These are phyloP conservation scores for Copidosoma floridanum DNA, from an alignment of 1,140 invertebrate species.

Conservation along the genomic window DNA sequence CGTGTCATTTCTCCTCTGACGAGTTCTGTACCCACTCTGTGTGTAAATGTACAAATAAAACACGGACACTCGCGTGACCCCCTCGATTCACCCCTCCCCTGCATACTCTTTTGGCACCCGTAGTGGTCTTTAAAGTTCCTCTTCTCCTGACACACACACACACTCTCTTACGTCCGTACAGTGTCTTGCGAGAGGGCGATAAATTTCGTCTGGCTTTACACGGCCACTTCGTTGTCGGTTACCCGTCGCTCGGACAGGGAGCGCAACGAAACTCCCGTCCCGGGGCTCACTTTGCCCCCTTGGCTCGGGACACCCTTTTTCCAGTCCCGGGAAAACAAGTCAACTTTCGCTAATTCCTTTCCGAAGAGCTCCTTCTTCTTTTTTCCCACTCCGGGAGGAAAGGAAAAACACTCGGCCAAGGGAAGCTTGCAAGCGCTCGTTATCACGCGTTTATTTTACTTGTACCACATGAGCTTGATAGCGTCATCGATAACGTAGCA, in stretches of 20 bases:
- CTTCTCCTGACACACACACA: background rate
- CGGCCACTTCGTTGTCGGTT: background rate
- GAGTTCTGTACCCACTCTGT: background rate
- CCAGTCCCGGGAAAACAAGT: background rate
- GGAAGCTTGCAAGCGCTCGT: too few species aligned
- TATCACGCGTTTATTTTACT: too few species aligned
- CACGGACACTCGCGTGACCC: constrained; percentile 1
- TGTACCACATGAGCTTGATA: too few species aligned
- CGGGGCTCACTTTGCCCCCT: background rate
- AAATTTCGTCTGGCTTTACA: constrained; percentile 21
- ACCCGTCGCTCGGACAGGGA: background rate
- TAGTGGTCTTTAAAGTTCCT: background rate
- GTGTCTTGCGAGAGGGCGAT: background rate
- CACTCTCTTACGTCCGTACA: background rate
- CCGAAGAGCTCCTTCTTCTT: too few species aligned
- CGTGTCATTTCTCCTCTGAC: constrained; percentile 6
- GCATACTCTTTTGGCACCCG: background rate
- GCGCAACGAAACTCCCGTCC: too few species aligned
- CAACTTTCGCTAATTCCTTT: too few species aligned
- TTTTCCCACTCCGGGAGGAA: too few species aligned
- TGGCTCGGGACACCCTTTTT: constrained; percentile 5
- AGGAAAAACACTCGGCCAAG: too few species aligned
- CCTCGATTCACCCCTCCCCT: constrained; percentile 7
- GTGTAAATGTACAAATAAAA: too few species aligned
- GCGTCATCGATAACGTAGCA: too few species aligned